These are phyloP conservation scores for Protomyctophum bolini DNA, from an alignment of 2,113 vertebrate species.

Conservation along the genomic window DNA sequence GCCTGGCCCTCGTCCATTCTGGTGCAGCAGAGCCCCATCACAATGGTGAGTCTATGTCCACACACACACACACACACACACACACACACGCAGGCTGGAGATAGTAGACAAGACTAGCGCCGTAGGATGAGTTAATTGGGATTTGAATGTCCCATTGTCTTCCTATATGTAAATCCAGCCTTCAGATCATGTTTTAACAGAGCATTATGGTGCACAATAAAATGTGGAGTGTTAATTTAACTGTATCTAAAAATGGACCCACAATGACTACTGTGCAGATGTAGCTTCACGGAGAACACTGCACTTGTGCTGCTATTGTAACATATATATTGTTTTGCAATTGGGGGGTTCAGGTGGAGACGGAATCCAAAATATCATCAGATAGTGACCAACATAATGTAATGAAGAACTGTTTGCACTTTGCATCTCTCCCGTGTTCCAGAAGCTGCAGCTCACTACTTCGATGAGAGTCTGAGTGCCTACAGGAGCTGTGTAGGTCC, in stretches of 20 bases:
- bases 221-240: too few relatives aligned
- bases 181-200: slow-evolving; percentile 24
- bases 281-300: too few relatives aligned
- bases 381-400: neutral
- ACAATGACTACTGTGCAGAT: too few relatives aligned
- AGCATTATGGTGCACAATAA: too few relatives aligned
- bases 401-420: neutral
- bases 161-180: slow-evolving; percentile 32
- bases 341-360: too few relatives aligned
- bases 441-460: slow-evolving; percentile 73
- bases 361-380: neutral
- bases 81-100: slow-evolving; percentile 1
- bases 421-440: slow-evolving; percentile 11
- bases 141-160: slow-evolving; percentile 32
- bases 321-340: too few relatives aligned
- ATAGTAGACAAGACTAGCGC: neutral
- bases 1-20: slow-evolving; percentile 68
- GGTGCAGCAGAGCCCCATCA: slow-evolving; percentile 63
- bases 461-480: slow-evolving; percentile 74
- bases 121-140: slow-evolving; percentile 25
- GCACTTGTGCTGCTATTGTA: too few relatives aligned
- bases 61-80: too few relatives aligned
- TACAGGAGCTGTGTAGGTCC: slow-evolving; percentile 60
- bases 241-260: too few relatives aligned
- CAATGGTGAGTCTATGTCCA: slow-evolving; percentile 72